Evolutionary conservation across 2,113 vertebrate genomes (phyloP).

Genomic region (Rhegmatorhina hoffmannsi): DNA sequence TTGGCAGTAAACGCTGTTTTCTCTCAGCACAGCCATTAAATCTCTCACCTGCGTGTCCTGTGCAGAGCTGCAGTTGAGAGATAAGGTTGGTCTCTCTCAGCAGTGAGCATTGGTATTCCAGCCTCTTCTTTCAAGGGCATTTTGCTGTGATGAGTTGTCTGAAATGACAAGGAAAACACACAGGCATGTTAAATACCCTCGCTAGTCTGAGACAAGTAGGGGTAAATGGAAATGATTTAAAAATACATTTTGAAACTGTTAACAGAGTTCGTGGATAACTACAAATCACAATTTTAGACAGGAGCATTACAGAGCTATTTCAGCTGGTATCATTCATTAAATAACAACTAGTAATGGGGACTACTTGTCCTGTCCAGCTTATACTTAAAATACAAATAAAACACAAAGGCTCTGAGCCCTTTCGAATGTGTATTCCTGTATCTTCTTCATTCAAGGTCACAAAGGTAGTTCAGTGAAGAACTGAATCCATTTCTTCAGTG

Average conservation of each 20-base stretch:
- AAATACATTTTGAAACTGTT: slow-evolving; percentile 32
- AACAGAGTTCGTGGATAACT: neutral
- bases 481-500: neutral
- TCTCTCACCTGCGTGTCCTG: slow-evolving; percentile 66
- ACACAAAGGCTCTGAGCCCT: neutral
- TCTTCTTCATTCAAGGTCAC: neutral
- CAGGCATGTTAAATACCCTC: slow-evolving; percentile 13
- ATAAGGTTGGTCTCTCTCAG: slow-evolving; percentile 52
- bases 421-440: neutral
- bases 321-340: neutral
- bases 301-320: neutral
- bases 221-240: slow-evolving; percentile 8
- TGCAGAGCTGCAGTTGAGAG: slow-evolving; percentile 53
- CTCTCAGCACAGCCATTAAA: slow-evolving; percentile 48
- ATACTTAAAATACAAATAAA: neutral
- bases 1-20: slow-evolving; percentile 1
- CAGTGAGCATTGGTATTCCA: slow-evolving; percentile 21
- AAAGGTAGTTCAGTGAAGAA: neutral
- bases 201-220: neutral
- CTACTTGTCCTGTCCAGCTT: neutral
- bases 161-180: slow-evolving; percentile 47
- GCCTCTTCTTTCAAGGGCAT: slow-evolving; percentile 60
- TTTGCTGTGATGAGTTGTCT: slow-evolving; percentile 22
- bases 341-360: neutral
- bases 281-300: slow-evolving; percentile 18